Evolutionary conservation across 2,888 invertebrate genomes (phyloP), one percentile per base, ranked within the genome.

Genomic region (Macaria notata): DNA sequence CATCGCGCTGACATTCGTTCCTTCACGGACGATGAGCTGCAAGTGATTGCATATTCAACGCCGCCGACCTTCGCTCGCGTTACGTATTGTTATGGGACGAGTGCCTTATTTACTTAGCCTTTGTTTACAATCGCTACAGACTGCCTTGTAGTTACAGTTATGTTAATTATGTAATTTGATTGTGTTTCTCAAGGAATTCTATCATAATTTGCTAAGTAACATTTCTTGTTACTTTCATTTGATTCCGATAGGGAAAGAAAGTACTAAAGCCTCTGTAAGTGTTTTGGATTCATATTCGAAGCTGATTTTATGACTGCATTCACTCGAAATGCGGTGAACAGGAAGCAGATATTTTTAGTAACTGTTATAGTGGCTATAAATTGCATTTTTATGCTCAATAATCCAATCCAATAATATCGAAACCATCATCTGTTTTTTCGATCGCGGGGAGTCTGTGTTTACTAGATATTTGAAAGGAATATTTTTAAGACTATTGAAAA

Each of bases 11-110:
- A 54, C 48, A n/a, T 44, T 48, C 47, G 52, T 53, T 39, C 47
- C 44, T 57, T 50, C 58, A 58, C 45, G 54, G 54, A 33, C 46
- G 49, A 50, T 54, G 50, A 54, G 49, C 49, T 33, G 49, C 31
- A 44, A 54, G 46, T 58, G 44, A 58, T 54, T 44, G 58, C 54
- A 58, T 44, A 54, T 58, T 58, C 49, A 56, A 52, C 30, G 54
- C 6, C 30, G 54, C 6, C 49, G 58, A 54, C 54, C 58, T 58
- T 58, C 46, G 33, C 33, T 4, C 33, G 56, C 48, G 29, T 52
- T 51, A 48, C 9, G 44, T 46, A 51, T 44, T 44, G 51, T 56
- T 49, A 31, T 49, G 39, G 50, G 50, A 39, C 19, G 19, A 19
- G 19, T 19, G 19, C 19, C 33, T 36, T 36, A 36, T 7, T 39